A percentile compares a stretch with the other conserved stretches of the same genome.
These are phyloP conservation scores for Micrasema longulum DNA, from an alignment of 1,140 invertebrate species.

Conservation along the genomic window DNA sequence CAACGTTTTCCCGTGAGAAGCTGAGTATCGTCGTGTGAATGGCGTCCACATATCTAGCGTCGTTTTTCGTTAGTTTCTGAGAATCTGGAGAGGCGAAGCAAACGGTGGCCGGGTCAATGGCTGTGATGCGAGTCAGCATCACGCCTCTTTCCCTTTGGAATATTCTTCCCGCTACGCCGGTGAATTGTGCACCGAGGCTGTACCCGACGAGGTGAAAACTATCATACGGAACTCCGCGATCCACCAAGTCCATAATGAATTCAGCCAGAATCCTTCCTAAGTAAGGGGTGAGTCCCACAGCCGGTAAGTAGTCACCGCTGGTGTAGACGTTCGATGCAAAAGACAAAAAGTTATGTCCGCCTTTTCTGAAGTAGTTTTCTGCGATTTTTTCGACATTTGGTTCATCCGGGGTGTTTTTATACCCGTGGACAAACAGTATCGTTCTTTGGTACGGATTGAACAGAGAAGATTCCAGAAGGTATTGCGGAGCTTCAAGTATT, in stretches of 20 bases:
- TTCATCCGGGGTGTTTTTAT: constrained; percentile 32
- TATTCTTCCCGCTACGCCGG: constrained; percentile 41
- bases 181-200: constrained; percentile 48
- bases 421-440: constrained; percentile 43
- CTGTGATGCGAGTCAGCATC: constrained; percentile 41
- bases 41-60: constrained; percentile 47
- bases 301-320: constrained; percentile 7
- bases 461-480: background rate
- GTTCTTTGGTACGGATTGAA: constrained; percentile 30
- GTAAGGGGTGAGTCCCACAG: constrained; percentile 19
- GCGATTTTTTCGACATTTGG: constrained; percentile 38
- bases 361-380: constrained; percentile 27
- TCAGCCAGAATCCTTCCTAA: constrained; percentile 37
- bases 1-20: constrained; percentile 20
- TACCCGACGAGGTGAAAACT: constrained; percentile 46
- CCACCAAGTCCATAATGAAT: constrained; percentile 36
- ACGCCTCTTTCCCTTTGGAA: constrained; percentile 17
- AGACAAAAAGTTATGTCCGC: constrained; percentile 41
- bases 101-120: constrained; percentile 43
- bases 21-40: constrained; percentile 49
- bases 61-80: constrained; percentile 13
- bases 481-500: constrained; percentile 25
- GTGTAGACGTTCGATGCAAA: constrained; percentile 38
- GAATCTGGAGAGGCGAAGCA: constrained; percentile 34
- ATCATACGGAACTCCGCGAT: constrained; percentile 20